A percentile compares a stretch with the other conserved stretches of the same genome.
These are phyloP conservation scores for Cisticola juncidis DNA, from an alignment of 2,113 vertebrate species.

Conservation along the genomic window DNA sequence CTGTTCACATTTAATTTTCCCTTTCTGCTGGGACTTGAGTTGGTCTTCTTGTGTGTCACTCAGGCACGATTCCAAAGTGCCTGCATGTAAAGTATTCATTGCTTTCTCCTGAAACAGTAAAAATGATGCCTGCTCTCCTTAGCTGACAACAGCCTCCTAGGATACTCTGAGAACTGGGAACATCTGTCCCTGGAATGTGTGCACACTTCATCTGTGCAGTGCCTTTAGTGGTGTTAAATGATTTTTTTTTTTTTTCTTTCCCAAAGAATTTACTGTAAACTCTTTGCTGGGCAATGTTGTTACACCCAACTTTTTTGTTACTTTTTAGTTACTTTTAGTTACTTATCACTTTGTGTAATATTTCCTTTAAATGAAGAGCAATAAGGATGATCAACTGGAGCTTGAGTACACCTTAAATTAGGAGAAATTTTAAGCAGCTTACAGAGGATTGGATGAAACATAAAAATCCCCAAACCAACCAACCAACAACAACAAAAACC, in stretches of 20 bases:
- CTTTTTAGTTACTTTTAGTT: no score
- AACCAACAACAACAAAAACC: neutral
- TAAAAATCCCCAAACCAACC: neutral
- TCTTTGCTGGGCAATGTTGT: neutral
- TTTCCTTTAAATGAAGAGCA: neutral
- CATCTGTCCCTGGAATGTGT: neutral
- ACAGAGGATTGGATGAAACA: neutral
- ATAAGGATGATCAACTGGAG: neutral
- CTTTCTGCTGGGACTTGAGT: constrained; percentile 23
- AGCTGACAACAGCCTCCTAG: neutral
- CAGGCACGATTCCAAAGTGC: neutral
- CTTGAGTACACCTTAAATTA: neutral
- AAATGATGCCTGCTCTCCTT: neutral
- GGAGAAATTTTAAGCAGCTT: neutral
- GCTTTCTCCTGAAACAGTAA: constrained; percentile 15
- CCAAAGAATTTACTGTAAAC: neutral
- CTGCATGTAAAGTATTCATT: neutral
- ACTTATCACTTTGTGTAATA: neutral
- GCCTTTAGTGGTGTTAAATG: neutral
- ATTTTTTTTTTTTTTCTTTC: neutral
- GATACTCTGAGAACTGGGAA: neutral
- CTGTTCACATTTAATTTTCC: constrained; percentile 54
- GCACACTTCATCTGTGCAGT: neutral
- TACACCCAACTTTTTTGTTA: neutral
- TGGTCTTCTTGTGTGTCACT: constrained; percentile 5